Evolutionary conservation across 2,797 vertebrate species (phyloP).

Genomic region (Pterois miles): DNA sequence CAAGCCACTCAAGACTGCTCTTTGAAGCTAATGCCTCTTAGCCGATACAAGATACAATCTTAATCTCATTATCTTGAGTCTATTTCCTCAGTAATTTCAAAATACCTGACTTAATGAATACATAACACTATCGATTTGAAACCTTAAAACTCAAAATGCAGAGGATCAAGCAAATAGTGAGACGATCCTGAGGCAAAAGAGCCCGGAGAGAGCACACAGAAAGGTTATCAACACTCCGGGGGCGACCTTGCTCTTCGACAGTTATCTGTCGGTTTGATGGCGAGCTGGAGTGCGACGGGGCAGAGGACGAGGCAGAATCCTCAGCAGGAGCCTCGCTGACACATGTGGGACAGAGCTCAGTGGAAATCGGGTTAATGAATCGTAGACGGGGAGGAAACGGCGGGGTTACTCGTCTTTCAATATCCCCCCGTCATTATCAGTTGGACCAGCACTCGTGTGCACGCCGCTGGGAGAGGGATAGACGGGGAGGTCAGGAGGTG

Average conservation of each 20-base stretch:
- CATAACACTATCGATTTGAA: neutral
- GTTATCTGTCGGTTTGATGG: constrained; percentile 88
- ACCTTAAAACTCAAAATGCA: neutral
- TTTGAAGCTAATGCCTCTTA: constrained; percentile 3
- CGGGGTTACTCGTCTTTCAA: constrained; percentile 71
- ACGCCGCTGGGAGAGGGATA: constrained; percentile 28
- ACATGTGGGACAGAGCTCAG: constrained; percentile 82
- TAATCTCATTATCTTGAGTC: neutral
- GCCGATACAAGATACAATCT: neutral
- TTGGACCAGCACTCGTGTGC: constrained; percentile 60
- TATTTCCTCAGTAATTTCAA: constrained; percentile 2
- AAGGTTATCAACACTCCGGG: constrained; percentile 29
- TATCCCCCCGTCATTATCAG: constrained; percentile 69
- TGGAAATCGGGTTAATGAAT: constrained; percentile 84
- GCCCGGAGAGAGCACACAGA: neutral
- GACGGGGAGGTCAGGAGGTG: constrained; percentile 64
- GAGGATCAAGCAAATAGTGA: neutral
- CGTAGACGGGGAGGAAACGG: constrained; percentile 52
- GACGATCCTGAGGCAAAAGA: neutral
- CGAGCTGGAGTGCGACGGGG: constrained; percentile 44
- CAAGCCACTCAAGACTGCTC: neutral
- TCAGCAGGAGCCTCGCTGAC: constrained; percentile 76
- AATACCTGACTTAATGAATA: neutral
- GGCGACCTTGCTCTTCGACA: constrained; percentile 59
- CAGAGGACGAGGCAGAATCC: constrained; percentile 48